These are phyloP conservation scores for Chloropsis hardwickii DNA, from an alignment of 2,113 vertebrate species.

Conservation along the genomic window DNA sequence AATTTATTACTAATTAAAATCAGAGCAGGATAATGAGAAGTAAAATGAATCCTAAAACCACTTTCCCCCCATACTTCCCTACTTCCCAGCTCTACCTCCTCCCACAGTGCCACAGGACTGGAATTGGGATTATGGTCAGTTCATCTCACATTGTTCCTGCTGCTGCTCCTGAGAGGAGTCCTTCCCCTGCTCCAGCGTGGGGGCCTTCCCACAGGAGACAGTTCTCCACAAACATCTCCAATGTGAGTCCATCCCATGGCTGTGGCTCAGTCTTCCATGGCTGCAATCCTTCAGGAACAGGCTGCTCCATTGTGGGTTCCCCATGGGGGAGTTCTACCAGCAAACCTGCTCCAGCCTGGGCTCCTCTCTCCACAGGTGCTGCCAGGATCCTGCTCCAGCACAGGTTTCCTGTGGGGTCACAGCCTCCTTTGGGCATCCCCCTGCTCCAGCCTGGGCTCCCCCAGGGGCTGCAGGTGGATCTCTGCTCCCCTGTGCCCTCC, in stretches of 20 bases:
- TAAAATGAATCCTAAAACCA: neutral
- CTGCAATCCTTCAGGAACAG: neutral
- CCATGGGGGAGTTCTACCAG: neutral
- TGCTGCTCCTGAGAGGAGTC: neutral
- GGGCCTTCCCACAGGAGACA: neutral
- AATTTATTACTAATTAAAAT: neutral
- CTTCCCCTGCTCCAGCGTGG: neutral
- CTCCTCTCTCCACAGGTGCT: neutral
- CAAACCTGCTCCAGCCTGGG: neutral
- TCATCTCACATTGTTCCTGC: neutral
- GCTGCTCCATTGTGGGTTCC: neutral
- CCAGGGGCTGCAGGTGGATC: neutral
- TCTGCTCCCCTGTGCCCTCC: neutral
- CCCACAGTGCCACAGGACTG: fast-evolving
- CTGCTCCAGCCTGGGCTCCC: neutral
- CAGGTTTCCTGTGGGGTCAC: no score
- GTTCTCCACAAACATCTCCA: neutral
- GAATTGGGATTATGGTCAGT: neutral
- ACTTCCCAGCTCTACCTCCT: neutral
- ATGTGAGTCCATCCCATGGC: neutral
- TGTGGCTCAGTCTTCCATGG: neutral
- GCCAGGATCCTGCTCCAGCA: neutral
- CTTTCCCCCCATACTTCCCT: neutral
- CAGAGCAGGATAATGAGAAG: neutral
- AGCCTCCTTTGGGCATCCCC: neutral